These are phyloP conservation scores for Onychomys arenicola DNA, from an alignment of 2,797 vertebrate genomes.

Conservation along the genomic window DNA sequence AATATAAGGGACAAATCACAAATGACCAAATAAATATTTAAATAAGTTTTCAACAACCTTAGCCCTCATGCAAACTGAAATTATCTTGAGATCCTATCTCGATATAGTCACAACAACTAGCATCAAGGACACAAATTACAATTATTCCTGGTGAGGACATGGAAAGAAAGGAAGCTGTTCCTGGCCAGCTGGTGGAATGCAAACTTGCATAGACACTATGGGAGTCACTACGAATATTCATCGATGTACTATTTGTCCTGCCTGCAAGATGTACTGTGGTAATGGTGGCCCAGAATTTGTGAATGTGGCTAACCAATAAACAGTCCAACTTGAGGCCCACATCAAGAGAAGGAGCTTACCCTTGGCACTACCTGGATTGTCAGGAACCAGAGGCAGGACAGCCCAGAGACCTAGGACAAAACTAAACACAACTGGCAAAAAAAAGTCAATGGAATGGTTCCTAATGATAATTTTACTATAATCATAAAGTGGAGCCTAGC, in stretches of 20 bases:
- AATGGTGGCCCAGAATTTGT: not conserved
- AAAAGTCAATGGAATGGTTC: not conserved
- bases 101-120: accelerated
- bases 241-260: not conserved
- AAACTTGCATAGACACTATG: not conserved
- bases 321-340: not conserved
- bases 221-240: not conserved
- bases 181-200: not conserved
- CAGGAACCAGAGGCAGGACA: not conserved
- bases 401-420: not conserved
- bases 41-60: not conserved
- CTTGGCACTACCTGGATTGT: not conserved
- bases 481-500: not conserved
- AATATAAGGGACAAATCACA: not conserved
- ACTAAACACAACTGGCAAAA: not conserved
- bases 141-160: not conserved
- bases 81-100: not conserved
- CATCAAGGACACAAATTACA: not conserved
- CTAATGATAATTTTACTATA: not conserved
- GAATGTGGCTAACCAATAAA: not conserved
- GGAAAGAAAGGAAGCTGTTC: not conserved
- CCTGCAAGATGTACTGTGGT: not conserved
- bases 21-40: not conserved
- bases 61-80: not conserved
- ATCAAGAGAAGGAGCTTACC: not conserved